These are phyloP conservation scores for Fistularia tabacaria DNA, from an alignment of 2,797 vertebrate genomes.

Conservation along the genomic window DNA sequence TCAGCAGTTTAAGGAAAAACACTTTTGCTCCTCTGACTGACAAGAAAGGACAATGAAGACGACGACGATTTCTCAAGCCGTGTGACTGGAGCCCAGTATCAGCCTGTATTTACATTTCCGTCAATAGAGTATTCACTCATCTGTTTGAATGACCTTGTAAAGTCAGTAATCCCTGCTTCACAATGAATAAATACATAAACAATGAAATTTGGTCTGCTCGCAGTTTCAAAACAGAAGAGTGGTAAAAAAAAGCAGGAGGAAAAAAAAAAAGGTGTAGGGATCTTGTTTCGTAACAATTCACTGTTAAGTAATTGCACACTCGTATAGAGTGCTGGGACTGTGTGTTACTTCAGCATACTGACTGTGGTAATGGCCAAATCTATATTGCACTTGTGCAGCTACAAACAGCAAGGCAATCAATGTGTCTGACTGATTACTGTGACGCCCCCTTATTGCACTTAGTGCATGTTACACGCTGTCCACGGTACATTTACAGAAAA, in stretches of 20 bases:
- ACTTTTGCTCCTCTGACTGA: slow-evolving; percentile 54
- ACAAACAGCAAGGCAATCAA: slow-evolving; percentile 54
- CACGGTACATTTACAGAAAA: slow-evolving; percentile 7
- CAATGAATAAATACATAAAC: slow-evolving; percentile 73
- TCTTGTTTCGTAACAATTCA: slow-evolving; percentile 43
- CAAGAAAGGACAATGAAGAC: slow-evolving; percentile 65
- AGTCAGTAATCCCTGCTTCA: slow-evolving; percentile 65
- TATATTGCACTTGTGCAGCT: slow-evolving; percentile 46
- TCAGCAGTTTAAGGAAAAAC: slow-evolving; percentile 65
- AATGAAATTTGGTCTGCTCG: slow-evolving; percentile 55
- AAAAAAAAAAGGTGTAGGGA: slow-evolving; percentile 15
- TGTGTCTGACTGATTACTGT: slow-evolving; percentile 45
- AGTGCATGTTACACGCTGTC: slow-evolving; percentile 19
- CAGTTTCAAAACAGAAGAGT: slow-evolving; percentile 38
- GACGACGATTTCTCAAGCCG: slow-evolving; percentile 31
- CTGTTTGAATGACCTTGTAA: slow-evolving; percentile 73
- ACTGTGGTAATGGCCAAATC: slow-evolving; percentile 49
- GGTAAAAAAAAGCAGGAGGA: slow-evolving; percentile 18
- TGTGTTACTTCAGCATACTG: slow-evolving; percentile 34
- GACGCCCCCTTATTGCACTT: slow-evolving; percentile 2
- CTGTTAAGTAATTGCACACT: slow-evolving; percentile 45
- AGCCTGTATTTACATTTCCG: slow-evolving; percentile 68
- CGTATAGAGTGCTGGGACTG: slow-evolving; percentile 23
- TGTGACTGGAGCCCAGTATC: slow-evolving; percentile 45
- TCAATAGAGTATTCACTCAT: slow-evolving; percentile 66